Percentiles rank a stretch among this genome's conserved stretches.
Conservation (phyloP, 2,113 vertebrate species). For the Canis aureus region DNA sequence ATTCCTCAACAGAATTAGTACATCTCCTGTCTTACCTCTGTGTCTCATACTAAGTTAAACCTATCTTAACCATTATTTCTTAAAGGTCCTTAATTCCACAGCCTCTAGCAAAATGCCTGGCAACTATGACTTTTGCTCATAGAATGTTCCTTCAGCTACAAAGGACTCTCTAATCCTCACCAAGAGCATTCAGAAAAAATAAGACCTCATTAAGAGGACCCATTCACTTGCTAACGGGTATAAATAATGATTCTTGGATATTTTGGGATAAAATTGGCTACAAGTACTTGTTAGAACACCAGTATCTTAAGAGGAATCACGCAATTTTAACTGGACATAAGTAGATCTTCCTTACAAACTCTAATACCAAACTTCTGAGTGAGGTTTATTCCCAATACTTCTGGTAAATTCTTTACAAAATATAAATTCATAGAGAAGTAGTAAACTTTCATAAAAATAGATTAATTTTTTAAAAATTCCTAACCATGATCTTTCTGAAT, state of each 20-base stretch:
- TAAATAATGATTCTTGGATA: background rate
- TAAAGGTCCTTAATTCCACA: background rate
- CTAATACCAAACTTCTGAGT: background rate
- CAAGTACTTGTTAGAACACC: background rate
- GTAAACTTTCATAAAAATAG: conserved; percentile 27
- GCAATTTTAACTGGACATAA: background rate
- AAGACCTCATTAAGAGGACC: background rate
- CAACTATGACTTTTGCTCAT: background rate
- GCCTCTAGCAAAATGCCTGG: background rate
- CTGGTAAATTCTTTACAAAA: conserved; percentile 49
- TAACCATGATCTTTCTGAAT: conserved; percentile 10
- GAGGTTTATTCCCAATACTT: background rate
- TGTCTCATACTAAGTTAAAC: background rate
- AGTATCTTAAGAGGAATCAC: background rate
- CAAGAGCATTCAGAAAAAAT: background rate
- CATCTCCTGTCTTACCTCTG: background rate
- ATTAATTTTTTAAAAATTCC: background rate
- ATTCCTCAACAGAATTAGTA: background rate
- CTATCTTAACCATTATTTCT: background rate
- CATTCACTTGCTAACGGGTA: background rate
- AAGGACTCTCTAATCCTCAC: background rate
- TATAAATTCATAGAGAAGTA: conserved; percentile 51
- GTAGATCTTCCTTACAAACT: background rate
- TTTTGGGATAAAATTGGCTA: conserved; percentile 7
- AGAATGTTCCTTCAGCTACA: background rate